Evolutionary conservation across 2,113 vertebrate species (phyloP).

Genomic region (Pachycephala philippinensis): DNA sequence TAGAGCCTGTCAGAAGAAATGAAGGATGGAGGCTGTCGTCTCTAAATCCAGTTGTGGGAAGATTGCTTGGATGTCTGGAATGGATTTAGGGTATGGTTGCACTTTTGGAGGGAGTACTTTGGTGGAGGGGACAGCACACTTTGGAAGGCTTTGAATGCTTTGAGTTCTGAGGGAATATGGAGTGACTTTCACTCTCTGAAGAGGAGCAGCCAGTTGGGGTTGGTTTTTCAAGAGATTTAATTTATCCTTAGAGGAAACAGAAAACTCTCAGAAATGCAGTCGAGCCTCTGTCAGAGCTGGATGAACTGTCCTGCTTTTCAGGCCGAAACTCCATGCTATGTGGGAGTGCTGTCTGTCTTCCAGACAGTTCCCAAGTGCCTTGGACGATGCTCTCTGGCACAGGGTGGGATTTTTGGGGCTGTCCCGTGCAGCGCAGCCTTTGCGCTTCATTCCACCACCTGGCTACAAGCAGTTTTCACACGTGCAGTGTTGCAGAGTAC

Average conservation of each 20-base stretch:
- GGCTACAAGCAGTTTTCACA: no score
- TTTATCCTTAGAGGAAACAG: background rate
- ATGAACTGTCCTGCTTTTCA: background rate
- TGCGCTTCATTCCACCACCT: no score
- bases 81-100: background rate
- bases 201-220: background rate
- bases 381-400: background rate
- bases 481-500: no score
- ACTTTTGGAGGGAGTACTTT: background rate
- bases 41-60: background rate
- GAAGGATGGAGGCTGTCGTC: background rate
- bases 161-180: background rate
- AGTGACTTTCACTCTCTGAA: background rate
- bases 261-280: background rate
- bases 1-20: background rate
- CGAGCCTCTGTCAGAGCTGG: background rate
- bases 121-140: background rate
- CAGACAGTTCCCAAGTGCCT: background rate
- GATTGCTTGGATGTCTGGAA: background rate
- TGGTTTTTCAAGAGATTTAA: background rate
- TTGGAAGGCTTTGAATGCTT: background rate
- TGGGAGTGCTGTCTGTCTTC: fast-evolving
- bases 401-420: background rate
- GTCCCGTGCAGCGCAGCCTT: no score
- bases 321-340: background rate